Base-by-base conservation (phyloP, 2,888 invertebrate species). In the Beris chalybata region DNA sequence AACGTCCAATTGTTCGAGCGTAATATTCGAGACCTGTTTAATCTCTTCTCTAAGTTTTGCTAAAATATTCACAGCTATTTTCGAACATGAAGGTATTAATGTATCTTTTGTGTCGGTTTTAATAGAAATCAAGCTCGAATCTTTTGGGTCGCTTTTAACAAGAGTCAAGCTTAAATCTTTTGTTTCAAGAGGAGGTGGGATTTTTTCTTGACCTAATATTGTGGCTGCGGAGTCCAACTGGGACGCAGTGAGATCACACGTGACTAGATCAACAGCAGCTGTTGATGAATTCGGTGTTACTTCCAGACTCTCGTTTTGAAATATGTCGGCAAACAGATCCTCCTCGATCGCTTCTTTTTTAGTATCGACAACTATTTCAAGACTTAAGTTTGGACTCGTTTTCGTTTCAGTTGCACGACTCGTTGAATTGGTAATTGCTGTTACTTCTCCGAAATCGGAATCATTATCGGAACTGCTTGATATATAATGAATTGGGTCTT, bases 291-390 rank as follows among this genome's bases (percentile, higher is more conserved):
- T 54, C 29, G 5, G 9, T 13, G 7, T n/a, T 9, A 53, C 73
- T 61, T 7, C 56, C 45, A 15, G 50, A 9, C 31, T 45, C 9
- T 56, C 63, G 3, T 48, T 56, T 64, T 70, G 72, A 77, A 90
- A 91, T 67, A 91, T 78, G 80, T 91, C 91, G n/a, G 87, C 86
- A 81, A 91, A 91, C 67, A 91, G 82, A 78, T 90, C 89, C 22
- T 74, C 72, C 71, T 78, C 75, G 15, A 78, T 77, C 64, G 83
- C 72, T 68, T 79, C 75, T 66, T 85, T 76, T 52, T 81, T 79
- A 48, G 84, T 74, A 75, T 86, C 79, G 31, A 86, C 78, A 68
- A 80, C 73, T 67, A 85, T 79, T 74, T 83, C 81, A 13, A 73
- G 65, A 9, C 69, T 75, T 53, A 6, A 5, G 32, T 47, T 56